Evolutionary conservation across 2,888 invertebrate species (phyloP), one percentile per base, ranked within the genome.

Genomic region (Leucophenga montana): DNA sequence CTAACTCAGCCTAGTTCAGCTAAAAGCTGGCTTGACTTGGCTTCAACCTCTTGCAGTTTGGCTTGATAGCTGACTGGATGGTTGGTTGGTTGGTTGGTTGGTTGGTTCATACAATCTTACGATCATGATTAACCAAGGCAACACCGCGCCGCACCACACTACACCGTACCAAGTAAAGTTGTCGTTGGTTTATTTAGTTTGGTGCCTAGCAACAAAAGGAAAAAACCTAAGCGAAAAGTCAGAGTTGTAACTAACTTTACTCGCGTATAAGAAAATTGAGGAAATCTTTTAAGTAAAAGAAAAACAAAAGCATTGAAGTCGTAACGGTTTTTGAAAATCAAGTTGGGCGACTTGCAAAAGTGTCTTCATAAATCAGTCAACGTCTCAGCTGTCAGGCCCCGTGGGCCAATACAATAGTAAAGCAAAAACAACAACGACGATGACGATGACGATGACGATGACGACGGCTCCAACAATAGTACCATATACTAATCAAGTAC

Each of bases 271-370:
- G 46, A 65, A 74, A 79, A 75, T 78, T 77, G 72, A 74, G 73
- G 71, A 78, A 77, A 77, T 75, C 71, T 78, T 74, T 54, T 71
- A 67, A 50, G 18, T 54, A 56, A 50, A 18, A 9, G 48, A 1
- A 71, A 70, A 57, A 14, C 62, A 73, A 68, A n/a, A 76, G 72
- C 72, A 69, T 69, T 72, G 73, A 72, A 77, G 80, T 73, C 77
- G 82, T 79, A 79, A 79, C 79, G 82, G 79, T 82, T 82, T 78
- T 72, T 80, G 70, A 81, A 82, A 81, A 68, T 79, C 77, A 80
- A 80, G 79, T 79, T 78, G 82, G 82, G 80, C 79, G 82, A 79
- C 82, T 79, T 80, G 79, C 79, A 79, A 79, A 80, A 82, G 82
- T 79, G 79, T 79, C 82, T 79, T 79, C 79, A 79, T 79, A 79